Conservation (phyloP, 2,797 vertebrate species). For the Esox lucius region DNA sequence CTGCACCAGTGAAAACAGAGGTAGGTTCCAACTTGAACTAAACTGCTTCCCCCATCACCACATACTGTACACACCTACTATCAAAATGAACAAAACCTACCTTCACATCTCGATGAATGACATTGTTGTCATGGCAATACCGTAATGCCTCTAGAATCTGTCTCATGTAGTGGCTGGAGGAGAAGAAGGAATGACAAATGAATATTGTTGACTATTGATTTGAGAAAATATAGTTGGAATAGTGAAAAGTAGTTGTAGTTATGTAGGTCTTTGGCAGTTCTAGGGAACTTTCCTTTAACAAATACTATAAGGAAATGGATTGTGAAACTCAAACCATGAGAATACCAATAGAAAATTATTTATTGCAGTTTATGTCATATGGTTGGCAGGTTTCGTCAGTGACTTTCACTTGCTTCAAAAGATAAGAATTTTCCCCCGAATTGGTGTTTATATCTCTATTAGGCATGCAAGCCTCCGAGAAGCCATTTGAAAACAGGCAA, state of each 20-base stretch:
- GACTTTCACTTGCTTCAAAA: too few species aligned
- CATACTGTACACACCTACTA: not conserved
- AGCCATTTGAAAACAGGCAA: too few species aligned
- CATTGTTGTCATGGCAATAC: constrained; percentile 98
- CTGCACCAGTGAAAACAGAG: not conserved
- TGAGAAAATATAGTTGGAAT: not conserved
- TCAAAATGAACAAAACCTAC: constrained; percentile 67
- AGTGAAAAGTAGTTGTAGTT: not conserved
- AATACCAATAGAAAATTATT: too few species aligned
- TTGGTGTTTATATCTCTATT: too few species aligned
- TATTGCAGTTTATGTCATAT: too few species aligned
- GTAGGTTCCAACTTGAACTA: not conserved
- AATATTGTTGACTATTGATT: not conserved
- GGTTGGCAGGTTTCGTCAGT: too few species aligned
- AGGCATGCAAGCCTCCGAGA: too few species aligned
- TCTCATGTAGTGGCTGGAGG: constrained; percentile 93
- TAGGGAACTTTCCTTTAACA: not conserved
- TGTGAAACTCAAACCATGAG: too few species aligned
- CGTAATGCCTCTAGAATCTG: constrained; percentile 97
- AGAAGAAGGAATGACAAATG: constrained; percentile 1
- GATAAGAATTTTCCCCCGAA: too few species aligned
- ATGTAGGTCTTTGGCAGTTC: not conserved
- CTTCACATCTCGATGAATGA: constrained; percentile 98
- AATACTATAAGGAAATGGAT: too few species aligned
- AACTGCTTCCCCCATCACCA: not conserved